Percentiles rank a stretch among this genome's conserved stretches.
These are phyloP conservation scores for Aspidapion aeneum DNA, from an alignment of 2,888 invertebrate genomes.

Conservation along the genomic window DNA sequence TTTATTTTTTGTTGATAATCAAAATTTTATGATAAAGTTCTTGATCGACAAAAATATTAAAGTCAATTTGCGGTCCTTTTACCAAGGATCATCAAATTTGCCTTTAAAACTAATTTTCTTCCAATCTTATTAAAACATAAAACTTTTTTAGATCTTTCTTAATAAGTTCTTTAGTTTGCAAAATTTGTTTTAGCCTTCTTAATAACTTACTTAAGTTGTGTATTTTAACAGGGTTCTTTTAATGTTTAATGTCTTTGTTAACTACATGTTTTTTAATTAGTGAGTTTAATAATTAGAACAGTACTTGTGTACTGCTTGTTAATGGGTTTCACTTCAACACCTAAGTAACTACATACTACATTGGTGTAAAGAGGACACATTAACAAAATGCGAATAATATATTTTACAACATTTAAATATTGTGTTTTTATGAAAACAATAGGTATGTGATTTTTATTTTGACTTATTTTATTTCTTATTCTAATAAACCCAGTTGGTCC, in stretches of 20 bases:
- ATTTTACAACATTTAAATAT: too few relatives aligned
- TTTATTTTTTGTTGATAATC: background rate
- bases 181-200: background rate
- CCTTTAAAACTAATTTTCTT: background rate
- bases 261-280: constrained; percentile 7
- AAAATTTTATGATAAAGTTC: background rate
- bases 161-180: background rate
- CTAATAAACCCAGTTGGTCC: too few relatives aligned
- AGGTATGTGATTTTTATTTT: too few relatives aligned
- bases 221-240: constrained; percentile 3
- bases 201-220: background rate
- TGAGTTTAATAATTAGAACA: too few relatives aligned
- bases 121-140: background rate
- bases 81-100: background rate
- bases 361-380: too few relatives aligned
- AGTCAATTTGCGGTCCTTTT: background rate
- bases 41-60: background rate
- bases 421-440: too few relatives aligned
- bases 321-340: too few relatives aligned
- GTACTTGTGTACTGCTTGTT: too few relatives aligned
- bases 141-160: background rate
- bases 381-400: too few relatives aligned
- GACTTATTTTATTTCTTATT: too few relatives aligned
- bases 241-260: constrained; percentile 3
- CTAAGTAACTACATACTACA: too few relatives aligned